phyloP scores from a whole-genome alignment of 1,140 invertebrate species.

The Probaryconus sp. region DNA sequence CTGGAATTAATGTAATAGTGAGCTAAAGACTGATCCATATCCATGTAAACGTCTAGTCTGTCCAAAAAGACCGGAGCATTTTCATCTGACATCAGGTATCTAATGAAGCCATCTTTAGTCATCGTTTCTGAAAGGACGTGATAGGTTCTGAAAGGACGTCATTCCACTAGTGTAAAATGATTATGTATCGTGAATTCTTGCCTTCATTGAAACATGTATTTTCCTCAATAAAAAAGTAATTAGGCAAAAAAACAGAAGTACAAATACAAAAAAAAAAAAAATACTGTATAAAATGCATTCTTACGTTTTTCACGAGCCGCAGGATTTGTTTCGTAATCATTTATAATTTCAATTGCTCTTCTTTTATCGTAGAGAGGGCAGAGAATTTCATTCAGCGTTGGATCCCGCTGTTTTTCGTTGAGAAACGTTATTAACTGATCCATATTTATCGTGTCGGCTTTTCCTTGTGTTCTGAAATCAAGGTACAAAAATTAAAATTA shows the following conservation, averaged over 20 bases:
- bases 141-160: slow-evolving; percentile 66
- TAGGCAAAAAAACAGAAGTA: background rate
- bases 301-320: slow-evolving; percentile 88
- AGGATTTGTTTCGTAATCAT: slow-evolving; percentile 94
- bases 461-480: slow-evolving; percentile 88
- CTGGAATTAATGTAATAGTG: slow-evolving; percentile 99
- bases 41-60: slow-evolving; percentile 97
- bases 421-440: slow-evolving; percentile 96
- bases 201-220: slow-evolving; percentile 1
- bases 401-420: slow-evolving; percentile 99
- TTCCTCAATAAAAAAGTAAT: slow-evolving; percentile 7
- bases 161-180: slow-evolving; percentile 55
- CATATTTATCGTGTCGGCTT: slow-evolving; percentile 90
- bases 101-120: slow-evolving; percentile 96
- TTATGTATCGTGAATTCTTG: slow-evolving; percentile 29
- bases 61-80: slow-evolving; percentile 99
- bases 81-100: slow-evolving; percentile 99
- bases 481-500: slow-evolving; percentile 35
- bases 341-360: slow-evolving; percentile 94
- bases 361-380: slow-evolving; percentile 98
- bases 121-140: slow-evolving; percentile 81
- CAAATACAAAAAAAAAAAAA: slow-evolving; percentile 13
- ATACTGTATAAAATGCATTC: too few species aligned
- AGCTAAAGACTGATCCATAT: slow-evolving; percentile 98
- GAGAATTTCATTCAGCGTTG: slow-evolving; percentile 98